Conservation (phyloP, 2,888 invertebrate species). For the Eurytoma adleriae region DNA sequence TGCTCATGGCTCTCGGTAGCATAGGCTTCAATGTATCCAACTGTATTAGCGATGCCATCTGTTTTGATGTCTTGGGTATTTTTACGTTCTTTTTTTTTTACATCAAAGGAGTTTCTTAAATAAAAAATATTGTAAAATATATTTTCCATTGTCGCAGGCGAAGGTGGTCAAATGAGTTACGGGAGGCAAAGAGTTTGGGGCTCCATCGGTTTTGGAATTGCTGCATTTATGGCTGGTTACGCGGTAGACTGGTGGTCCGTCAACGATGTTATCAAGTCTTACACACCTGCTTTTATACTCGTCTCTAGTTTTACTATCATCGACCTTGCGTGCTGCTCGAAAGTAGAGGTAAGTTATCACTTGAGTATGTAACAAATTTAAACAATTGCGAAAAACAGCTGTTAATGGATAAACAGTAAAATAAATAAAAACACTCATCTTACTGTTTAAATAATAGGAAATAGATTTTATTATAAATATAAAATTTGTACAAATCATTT, state of each 20-base stretch:
- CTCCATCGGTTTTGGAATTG: conserved; percentile 86
- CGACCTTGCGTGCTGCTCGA: conserved; percentile 83
- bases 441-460: not conserved
- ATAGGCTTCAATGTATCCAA: conserved; percentile 91
- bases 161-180: conserved; percentile 83
- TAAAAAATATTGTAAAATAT: not conserved
- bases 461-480: not conserved
- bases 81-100: not conserved
- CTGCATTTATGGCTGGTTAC: conserved; percentile 85
- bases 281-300: conserved; percentile 85
- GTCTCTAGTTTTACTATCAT: conserved; percentile 81
- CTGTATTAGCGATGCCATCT: conserved; percentile 92
- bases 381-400: not conserved
- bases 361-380: not conserved
- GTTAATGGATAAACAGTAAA: not conserved
- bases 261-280: conserved; percentile 79
- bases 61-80: conserved; percentile 90
- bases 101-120: not conserved
- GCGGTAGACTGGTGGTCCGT: conserved; percentile 82
- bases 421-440: not conserved
- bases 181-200: conserved; percentile 91
- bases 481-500: too few relatives aligned
- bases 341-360: conserved; percentile 77
- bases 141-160: conserved; percentile 77
- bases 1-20: conserved; percentile 85